phyloP scores from a whole-genome alignment of 1,140 invertebrate species.

The Steinernema feltiae region DNA sequence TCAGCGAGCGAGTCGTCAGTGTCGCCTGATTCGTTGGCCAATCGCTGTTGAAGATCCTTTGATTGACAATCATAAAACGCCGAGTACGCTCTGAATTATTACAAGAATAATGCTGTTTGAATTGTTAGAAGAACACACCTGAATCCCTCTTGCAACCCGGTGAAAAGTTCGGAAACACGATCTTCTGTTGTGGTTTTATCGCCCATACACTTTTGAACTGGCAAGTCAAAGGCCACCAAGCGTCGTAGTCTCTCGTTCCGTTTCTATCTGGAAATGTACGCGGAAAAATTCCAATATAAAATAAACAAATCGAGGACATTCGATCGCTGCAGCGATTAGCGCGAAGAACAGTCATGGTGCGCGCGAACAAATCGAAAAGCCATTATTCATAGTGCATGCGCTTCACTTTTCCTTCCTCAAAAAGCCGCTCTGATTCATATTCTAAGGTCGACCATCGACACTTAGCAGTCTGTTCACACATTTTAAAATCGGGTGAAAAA shows the following conservation, averaged over 20 bases:
- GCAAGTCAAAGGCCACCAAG: too few species aligned
- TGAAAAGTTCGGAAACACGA: background rate
- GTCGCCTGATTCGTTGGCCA: background rate
- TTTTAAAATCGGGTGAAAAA: too few species aligned
- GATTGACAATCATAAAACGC: background rate
- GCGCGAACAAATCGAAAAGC: too few species aligned
- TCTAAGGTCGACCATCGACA: too few species aligned
- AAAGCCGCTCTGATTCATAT: too few species aligned
- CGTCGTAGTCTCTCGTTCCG: too few species aligned
- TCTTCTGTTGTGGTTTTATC: background rate
- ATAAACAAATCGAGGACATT: background rate
- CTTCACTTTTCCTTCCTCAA: too few species aligned
- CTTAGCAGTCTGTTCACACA: too few species aligned
- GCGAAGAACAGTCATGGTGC: too few species aligned
- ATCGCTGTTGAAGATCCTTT: background rate
- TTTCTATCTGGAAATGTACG: background rate
- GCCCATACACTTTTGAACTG: background rate
- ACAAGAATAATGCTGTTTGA: background rate
- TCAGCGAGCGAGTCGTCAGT: background rate
- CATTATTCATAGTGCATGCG: too few species aligned
- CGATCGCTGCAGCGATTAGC: too few species aligned
- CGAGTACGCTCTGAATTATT: background rate
- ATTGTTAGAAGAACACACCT: background rate
- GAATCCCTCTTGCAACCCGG: constrained; percentile 1
- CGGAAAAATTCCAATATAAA: too few species aligned